These are phyloP conservation scores for Pelusios castaneus DNA, from an alignment of 2,113 vertebrate genomes.

Conservation along the genomic window DNA sequence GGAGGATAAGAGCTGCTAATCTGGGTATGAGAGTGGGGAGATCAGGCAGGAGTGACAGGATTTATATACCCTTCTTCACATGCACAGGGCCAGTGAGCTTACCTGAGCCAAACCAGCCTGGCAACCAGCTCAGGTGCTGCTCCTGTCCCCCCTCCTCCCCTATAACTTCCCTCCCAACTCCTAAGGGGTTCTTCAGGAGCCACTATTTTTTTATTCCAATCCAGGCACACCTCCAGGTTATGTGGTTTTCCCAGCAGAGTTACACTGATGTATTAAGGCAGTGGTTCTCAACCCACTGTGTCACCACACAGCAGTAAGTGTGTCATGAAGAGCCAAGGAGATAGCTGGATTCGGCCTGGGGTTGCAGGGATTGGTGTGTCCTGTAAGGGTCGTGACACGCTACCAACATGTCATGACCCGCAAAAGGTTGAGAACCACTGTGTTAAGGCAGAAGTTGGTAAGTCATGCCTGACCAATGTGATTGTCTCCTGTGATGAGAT, in stretches of 20 bases:
- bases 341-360: too few relatives aligned
- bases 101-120: neutral
- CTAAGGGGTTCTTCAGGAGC: neutral
- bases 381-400: too few relatives aligned
- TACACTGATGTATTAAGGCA: neutral
- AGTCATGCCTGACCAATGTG: too few relatives aligned
- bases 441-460: too few relatives aligned
- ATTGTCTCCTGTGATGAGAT: too few relatives aligned
- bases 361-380: too few relatives aligned
- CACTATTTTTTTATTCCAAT: too few relatives aligned
- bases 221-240: neutral
- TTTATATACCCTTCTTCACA: neutral
- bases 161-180: neutral
- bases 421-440: too few relatives aligned
- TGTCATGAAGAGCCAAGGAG: too few relatives aligned
- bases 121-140: neutral
- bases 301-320: too few relatives aligned
- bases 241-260: neutral
- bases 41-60: neutral
- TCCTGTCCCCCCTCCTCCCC: neutral
- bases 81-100: neutral
- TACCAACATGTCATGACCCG: too few relatives aligned
- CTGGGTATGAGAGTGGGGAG: neutral
- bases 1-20: neutral
- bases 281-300: too few relatives aligned